Evolutionary conservation across 2,797 vertebrate species (phyloP).

Genomic region (Malurus splendens): DNA sequence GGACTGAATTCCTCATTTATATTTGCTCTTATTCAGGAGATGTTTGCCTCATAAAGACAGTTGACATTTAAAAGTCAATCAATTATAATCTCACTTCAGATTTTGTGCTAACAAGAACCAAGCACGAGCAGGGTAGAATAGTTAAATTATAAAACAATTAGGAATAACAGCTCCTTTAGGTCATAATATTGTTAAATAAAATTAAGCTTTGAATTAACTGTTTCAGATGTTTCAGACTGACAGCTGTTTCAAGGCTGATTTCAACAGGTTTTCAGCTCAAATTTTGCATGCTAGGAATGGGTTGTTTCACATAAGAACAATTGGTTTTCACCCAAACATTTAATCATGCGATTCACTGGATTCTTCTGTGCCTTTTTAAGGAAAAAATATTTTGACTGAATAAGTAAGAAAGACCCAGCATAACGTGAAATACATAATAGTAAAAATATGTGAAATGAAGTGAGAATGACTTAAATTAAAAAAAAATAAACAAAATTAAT

Average conservation of each 20-base stretch:
- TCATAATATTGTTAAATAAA: constrained; percentile 19
- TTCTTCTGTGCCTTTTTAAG: background rate
- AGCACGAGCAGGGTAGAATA: background rate
- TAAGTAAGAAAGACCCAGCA: background rate
- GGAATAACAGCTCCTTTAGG: background rate
- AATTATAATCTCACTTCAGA: background rate
- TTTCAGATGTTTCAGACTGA: background rate
- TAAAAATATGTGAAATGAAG: background rate
- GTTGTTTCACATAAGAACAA: background rate
- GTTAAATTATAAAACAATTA: constrained; percentile 29
- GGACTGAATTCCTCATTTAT: background rate
- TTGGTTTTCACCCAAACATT: background rate
- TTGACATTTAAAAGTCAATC: constrained; percentile 20
- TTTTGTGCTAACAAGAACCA: background rate
- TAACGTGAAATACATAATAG: background rate
- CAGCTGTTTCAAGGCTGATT: background rate
- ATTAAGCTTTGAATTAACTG: background rate
- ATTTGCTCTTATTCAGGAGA: background rate
- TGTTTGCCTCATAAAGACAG: background rate
- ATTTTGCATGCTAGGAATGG: background rate
- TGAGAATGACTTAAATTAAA: background rate
- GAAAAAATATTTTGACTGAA: background rate
- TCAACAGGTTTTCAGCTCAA: background rate
- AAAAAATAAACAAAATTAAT: background rate
- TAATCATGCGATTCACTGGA: background rate